These are phyloP conservation scores for Entelurus aequoreus DNA, from an alignment of 2,113 vertebrate species.

Conservation along the genomic window DNA sequence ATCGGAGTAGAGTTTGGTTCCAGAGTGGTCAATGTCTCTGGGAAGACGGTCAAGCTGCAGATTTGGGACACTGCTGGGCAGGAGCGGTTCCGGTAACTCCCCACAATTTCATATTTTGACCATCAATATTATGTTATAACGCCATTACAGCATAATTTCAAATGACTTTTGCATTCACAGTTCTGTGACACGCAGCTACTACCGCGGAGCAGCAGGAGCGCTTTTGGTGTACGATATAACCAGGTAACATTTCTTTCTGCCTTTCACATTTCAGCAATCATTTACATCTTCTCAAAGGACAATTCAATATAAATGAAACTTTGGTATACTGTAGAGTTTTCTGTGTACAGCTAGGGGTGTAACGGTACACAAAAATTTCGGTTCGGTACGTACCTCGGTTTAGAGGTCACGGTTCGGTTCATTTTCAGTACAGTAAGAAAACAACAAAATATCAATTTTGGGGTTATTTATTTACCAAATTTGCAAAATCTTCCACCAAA, in stretches of 20 bases:
- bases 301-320: too few species aligned
- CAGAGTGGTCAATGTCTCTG: constrained; percentile 85
- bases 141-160: not conserved
- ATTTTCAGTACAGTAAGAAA: too few species aligned
- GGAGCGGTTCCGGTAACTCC: constrained; percentile 82
- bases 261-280: not conserved
- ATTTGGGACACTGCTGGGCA: constrained; percentile 94
- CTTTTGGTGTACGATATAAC: constrained; percentile 91
- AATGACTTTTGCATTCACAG: constrained; percentile 51
- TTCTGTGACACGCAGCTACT: constrained; percentile 91
- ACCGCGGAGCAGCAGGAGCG: constrained; percentile 87
- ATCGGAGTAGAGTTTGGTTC: constrained; percentile 94
- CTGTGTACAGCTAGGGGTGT: too few species aligned
- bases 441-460: too few species aligned
- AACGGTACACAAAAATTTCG: too few species aligned
- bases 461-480: too few species aligned
- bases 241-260: constrained; percentile 66
- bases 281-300: too few species aligned
- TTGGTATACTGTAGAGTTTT: too few species aligned
- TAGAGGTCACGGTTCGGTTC: too few species aligned
- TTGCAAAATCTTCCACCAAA: too few species aligned
- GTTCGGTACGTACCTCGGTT: too few species aligned
- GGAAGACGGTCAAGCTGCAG: constrained; percentile 90
- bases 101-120: not conserved
- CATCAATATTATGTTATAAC: not conserved